Conservation (phyloP, 2,888 invertebrate genomes). For the Tetranychus piercei region DNA sequence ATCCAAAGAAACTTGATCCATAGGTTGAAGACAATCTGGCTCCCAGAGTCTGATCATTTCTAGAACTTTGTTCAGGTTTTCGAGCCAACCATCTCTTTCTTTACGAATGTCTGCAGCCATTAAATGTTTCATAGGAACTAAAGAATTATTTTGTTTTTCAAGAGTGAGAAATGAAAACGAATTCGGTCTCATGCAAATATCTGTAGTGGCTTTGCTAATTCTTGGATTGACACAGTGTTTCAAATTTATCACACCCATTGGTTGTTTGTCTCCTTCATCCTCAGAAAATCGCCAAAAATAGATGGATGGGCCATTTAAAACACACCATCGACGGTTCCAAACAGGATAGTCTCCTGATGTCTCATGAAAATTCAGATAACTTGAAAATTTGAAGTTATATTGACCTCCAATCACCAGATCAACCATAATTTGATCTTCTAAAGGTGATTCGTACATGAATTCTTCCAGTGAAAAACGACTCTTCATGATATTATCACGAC, state of each 20-base stretch:
- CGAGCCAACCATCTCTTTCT: slow-evolving; percentile 11
- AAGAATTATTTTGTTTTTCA: background rate
- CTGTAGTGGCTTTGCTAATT: background rate
- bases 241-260: slow-evolving; percentile 1
- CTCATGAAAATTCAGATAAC: slow-evolving; percentile 4
- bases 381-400: background rate
- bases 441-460: slow-evolving; percentile 5
- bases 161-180: background rate
- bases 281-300: slow-evolving; percentile 3
- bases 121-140: background rate
- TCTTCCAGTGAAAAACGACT: background rate
- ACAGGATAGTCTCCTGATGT: background rate
- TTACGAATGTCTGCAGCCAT: slow-evolving; percentile 7
- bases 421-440: background rate
- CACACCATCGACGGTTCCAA: slow-evolving; percentile 10
- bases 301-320: background rate
- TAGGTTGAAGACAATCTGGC: background rate
- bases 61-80: background rate
- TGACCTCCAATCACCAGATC: background rate
- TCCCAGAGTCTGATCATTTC: slow-evolving; percentile 6
- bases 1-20: background rate
- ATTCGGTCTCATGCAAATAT: background rate
- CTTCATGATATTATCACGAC: background rate
- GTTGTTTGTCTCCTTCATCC: slow-evolving; percentile 1
- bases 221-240: slow-evolving; percentile 7